phyloP scores from a whole-genome alignment of 2,113 vertebrate genomes.

The Lutjanus erythropterus region DNA sequence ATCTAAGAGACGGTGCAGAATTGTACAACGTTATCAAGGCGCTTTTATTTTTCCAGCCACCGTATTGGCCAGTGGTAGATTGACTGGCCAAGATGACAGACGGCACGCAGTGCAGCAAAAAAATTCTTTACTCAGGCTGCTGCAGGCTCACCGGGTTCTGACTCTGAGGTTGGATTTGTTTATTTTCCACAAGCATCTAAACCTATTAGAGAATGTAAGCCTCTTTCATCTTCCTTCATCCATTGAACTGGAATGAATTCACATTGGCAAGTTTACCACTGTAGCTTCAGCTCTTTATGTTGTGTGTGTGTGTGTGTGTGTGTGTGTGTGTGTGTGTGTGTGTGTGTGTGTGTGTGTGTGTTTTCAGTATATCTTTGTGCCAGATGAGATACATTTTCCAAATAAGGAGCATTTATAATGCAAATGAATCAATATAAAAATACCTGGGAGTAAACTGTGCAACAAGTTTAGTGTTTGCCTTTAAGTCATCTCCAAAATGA shows the following conservation, averaged over 20 bases:
- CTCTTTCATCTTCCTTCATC: constrained; percentile 38
- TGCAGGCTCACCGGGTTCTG: constrained; percentile 11
- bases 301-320: constrained; percentile 11
- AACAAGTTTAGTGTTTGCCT: not conserved
- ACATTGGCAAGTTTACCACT: constrained; percentile 15
- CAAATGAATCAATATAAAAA: not conserved
- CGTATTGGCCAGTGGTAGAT: not conserved
- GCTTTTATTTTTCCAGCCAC: constrained; percentile 5
- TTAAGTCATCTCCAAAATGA: constrained; percentile 1
- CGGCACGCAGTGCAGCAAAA: not conserved
- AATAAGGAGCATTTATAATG: not conserved
- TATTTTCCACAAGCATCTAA: constrained; percentile 34
- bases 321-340: not conserved
- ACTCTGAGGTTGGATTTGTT: constrained; percentile 30
- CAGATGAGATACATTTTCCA: not conserved
- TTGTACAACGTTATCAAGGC: not conserved
- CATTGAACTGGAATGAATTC: constrained; percentile 21
- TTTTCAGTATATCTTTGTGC: not conserved
- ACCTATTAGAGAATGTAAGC: constrained; percentile 38
- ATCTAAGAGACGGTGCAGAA: not conserved
- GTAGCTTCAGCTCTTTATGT: constrained; percentile 5
- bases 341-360: too few relatives aligned
- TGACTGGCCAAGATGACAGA: not conserved
- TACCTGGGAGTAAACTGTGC: not conserved
- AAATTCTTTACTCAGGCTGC: constrained; percentile 19